These are phyloP conservation scores for Oreotrochilus melanogaster DNA, from an alignment of 2,113 vertebrate genomes.

Conservation along the genomic window DNA sequence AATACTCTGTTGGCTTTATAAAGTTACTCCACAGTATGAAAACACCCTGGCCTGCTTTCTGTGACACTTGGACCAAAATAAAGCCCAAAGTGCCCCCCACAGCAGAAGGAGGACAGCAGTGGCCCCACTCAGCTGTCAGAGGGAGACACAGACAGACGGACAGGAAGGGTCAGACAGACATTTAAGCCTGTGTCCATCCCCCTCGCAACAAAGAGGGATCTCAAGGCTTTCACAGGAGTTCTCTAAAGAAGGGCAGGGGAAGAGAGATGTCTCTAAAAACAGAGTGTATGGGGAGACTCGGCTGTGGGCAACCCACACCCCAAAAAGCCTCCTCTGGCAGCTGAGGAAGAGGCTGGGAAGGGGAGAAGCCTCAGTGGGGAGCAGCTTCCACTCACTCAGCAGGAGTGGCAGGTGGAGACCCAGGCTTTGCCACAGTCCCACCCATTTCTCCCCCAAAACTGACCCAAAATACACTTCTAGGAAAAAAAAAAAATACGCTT, in stretches of 20 bases:
- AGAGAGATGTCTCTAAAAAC: not conserved
- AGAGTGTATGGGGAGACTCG: fast-evolving
- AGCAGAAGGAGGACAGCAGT: not conserved
- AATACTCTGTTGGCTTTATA: constrained; percentile 14
- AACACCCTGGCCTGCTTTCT: not conserved
- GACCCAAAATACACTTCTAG: not conserved
- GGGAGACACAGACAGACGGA: not conserved
- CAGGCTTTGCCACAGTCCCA: not conserved
- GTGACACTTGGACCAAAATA: not conserved
- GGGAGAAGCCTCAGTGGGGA: not conserved
- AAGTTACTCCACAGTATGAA: not conserved
- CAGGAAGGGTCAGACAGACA: too few species aligned
- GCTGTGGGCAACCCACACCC: not conserved
- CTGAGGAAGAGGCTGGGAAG: too few species aligned
- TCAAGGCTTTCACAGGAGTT: not conserved
- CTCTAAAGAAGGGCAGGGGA: not conserved
- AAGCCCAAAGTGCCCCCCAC: not conserved
- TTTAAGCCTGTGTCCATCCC: not conserved
- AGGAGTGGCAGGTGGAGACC: not conserved
- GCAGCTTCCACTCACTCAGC: not conserved
- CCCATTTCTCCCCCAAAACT: not conserved
- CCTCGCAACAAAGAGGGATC: not conserved
- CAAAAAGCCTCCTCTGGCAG: not conserved
- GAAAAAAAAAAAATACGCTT: too few species aligned
- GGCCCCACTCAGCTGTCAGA: not conserved